These are phyloP conservation scores for Ascidia mentula DNA, from an alignment of 23 tunicate species.

Conservation along the genomic window DNA sequence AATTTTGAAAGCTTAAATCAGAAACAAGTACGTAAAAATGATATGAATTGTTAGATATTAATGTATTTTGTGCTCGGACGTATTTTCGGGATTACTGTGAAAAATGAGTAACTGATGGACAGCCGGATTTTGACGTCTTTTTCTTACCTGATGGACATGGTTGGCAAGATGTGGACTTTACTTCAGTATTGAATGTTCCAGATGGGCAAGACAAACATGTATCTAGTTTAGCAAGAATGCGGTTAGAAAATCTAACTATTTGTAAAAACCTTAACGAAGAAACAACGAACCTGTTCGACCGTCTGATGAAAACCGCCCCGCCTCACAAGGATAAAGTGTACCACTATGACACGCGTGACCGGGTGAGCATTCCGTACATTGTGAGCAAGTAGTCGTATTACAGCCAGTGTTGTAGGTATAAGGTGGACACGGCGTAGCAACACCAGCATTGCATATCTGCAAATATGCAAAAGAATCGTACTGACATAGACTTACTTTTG, in stretches of 20 bases:
- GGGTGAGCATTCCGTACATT: slow-evolving; percentile 19
- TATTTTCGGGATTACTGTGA: too few relatives aligned
- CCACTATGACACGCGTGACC: slow-evolving; percentile 34
- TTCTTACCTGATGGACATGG: slow-evolving; percentile 17
- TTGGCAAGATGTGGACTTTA: slow-evolving; percentile 7
- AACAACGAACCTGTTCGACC: slow-evolving; percentile 15
- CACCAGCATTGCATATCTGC: slow-evolving; percentile 12
- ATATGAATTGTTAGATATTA: too few relatives aligned
- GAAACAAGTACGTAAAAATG: too few relatives aligned
- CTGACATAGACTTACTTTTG: too few relatives aligned
- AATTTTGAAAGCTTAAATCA: too few relatives aligned
- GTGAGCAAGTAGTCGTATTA: slow-evolving; percentile 21
- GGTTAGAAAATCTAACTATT: too few relatives aligned
- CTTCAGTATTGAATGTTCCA: slow-evolving; percentile 1
- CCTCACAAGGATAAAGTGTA: not conserved
- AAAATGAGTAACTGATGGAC: too few relatives aligned
- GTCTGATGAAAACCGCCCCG: slow-evolving; percentile 2
- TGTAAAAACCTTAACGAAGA: too few relatives aligned
- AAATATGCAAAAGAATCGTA: not conserved
- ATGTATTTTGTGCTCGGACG: too few relatives aligned
- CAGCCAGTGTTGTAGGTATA: slow-evolving; percentile 17
- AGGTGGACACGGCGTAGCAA: slow-evolving; percentile 14
- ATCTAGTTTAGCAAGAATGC: too few relatives aligned
- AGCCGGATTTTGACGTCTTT: too few relatives aligned
- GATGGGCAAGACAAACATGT: slow-evolving; percentile 11